Conservation (phyloP, 1,140 invertebrate genomes). For the Tetramorium alpestre region DNA sequence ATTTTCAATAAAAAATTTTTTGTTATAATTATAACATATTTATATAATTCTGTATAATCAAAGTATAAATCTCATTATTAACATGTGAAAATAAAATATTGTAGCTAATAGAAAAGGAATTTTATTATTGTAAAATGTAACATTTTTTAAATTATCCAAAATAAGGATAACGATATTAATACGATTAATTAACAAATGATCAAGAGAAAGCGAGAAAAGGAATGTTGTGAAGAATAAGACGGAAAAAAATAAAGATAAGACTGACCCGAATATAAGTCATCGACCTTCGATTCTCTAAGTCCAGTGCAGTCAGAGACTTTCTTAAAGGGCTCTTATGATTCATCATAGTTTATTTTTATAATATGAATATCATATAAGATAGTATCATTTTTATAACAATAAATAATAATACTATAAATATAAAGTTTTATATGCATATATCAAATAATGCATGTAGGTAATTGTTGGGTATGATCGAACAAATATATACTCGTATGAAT, state of each 20-base stretch:
- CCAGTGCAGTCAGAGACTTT: neutral
- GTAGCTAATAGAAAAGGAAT: neutral
- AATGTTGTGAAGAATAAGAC: neutral
- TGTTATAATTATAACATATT: neutral
- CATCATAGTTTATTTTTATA: neutral
- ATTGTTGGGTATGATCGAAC: neutral
- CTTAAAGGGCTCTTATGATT: neutral
- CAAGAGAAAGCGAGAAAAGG: conserved; percentile 30
- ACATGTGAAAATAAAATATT: conserved; percentile 1
- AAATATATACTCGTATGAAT: neutral
- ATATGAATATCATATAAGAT: neutral
- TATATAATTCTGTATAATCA: neutral
- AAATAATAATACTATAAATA: neutral
- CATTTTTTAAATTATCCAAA: neutral
- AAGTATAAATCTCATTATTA: neutral
- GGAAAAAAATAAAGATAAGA: conserved; percentile 18
- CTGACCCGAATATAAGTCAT: conserved; percentile 18
- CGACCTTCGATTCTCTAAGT: neutral
- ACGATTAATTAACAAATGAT: neutral
- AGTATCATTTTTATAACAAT: neutral
- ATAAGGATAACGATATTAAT: neutral
- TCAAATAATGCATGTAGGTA: neutral
- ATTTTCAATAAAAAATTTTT: neutral
- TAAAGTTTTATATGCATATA: neutral
- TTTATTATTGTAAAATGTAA: neutral